A percentile compares a stretch with the other conserved stretches of the same genome.
Evolutionary conservation across 2,113 vertebrate species (phyloP).

Genomic region (Pitta sordida): DNA sequence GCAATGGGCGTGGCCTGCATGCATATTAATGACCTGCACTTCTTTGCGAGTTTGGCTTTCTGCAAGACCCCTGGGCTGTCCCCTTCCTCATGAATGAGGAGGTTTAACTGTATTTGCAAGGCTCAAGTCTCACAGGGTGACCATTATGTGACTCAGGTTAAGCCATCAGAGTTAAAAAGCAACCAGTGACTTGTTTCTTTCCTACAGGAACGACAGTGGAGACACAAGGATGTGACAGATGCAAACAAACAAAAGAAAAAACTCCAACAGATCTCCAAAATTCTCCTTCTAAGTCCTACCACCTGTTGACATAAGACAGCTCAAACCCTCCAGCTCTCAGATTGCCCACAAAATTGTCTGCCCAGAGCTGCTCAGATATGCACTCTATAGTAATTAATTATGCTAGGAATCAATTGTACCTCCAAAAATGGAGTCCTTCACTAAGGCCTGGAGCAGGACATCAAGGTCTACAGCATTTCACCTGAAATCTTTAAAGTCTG

Average conservation of each 20-base stretch:
- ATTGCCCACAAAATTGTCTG: not conserved
- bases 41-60: too few relatives aligned
- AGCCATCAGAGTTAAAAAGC: not conserved
- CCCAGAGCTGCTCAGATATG: not conserved
- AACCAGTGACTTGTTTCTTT: not conserved
- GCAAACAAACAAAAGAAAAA: not conserved
- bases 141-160: too few relatives aligned
- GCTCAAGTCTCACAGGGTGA: not conserved
- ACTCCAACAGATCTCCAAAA: not conserved
- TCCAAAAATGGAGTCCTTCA: not conserved
- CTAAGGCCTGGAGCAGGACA: not conserved
- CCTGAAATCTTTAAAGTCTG: conserved; percentile 18
- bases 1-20: too few relatives aligned
- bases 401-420: not conserved
- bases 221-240: not conserved
- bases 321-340: not conserved
- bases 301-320: not conserved
- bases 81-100: too few relatives aligned
- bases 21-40: too few relatives aligned
- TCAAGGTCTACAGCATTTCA: not conserved
- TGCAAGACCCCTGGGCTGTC: too few relatives aligned
- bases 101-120: too few relatives aligned
- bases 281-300: not conserved
- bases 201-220: not conserved
- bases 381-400: not conserved